Base-by-base conservation (phyloP, 2,113 vertebrate species). In the Chrysochloris asiatica region DNA sequence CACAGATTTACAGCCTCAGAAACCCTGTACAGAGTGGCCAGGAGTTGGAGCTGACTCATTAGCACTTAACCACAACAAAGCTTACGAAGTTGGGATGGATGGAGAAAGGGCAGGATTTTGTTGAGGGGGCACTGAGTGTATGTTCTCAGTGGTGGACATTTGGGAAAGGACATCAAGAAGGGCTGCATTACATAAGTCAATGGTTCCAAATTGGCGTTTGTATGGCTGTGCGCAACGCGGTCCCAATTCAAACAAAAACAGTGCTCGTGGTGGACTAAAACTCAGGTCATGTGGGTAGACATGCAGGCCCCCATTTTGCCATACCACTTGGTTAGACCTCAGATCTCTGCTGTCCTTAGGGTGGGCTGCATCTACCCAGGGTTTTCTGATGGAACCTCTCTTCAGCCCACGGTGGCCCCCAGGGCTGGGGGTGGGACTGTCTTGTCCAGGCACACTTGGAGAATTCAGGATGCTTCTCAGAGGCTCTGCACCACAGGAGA, bases 371-470 rank as follows among this genome's bases (percentile, higher is more conserved):
- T 10, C 24, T 7, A 0, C 13, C n/a, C 2, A 2, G 54, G 13
- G 36, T 69, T 17, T 10, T 69, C 61, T 17, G 38, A 14, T 48
- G 45, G 26, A 67, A 16, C 12, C 69, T 4, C 4, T 5, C 7
- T 41, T 69, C 1, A 3, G 43, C 65, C 56, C 8, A 14, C 17
- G 17, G 41, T 8, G 5, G 17, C 3, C 48, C 52, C 48, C 45
- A 12, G 33, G 38, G 28, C 77, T 61, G 71, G 43, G 9, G 3
- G 21, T 2, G 30, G 30, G 0, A 0, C 8, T 22, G 3, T 8
- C 28, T 30, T 63, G 47, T 30, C 61, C 45, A 2, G 2, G 65
- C 33, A 56, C 21, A 30, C 17, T 9, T 0, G 0, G 6, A 41
- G 47, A 19, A 78, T 83, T 67, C 33, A 0, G 2, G 11, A 84